Percentiles rank a stretch among this genome's conserved stretches.
phyloP scores from a whole-genome alignment of 2,888 invertebrate species.

The Luperina testacea region DNA sequence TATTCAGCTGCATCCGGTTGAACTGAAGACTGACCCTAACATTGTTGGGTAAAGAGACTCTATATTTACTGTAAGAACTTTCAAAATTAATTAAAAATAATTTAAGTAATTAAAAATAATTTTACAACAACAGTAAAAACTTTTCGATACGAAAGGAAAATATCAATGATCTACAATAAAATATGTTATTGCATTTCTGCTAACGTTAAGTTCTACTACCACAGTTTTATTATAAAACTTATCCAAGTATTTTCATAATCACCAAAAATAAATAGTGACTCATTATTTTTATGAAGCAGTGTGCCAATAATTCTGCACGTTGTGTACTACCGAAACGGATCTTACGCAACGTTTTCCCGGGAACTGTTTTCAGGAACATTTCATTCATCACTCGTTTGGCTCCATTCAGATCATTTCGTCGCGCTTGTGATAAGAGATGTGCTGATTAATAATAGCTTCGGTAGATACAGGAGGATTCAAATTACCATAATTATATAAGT shows the following conservation, averaged over 20 bases:
- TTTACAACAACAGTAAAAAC: no score
- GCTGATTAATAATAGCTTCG: slow-evolving; percentile 38
- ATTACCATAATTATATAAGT: not conserved
- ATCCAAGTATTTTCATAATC: slow-evolving; percentile 4
- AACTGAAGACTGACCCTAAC: not conserved
- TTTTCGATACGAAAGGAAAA: not conserved
- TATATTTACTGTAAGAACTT: not conserved
- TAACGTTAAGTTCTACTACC: not conserved
- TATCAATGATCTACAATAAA: not conserved
- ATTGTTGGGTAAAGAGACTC: not conserved
- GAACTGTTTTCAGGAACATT: slow-evolving; percentile 67
- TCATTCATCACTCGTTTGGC: slow-evolving; percentile 73
- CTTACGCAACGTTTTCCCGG: slow-evolving; percentile 70
- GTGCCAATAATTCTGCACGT: slow-evolving; percentile 46
- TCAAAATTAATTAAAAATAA: not conserved
- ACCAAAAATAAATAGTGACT: slow-evolving; percentile 30
- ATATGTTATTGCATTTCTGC: no score
- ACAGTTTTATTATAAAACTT: not conserved
- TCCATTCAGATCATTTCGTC: slow-evolving; percentile 62
- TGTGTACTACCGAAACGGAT: slow-evolving; percentile 62
- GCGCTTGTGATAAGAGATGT: slow-evolving; percentile 25
- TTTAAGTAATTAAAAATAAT: not conserved
- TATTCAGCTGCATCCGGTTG: not conserved
- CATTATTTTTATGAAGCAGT: slow-evolving; percentile 25
- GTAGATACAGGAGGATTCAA: slow-evolving; percentile 10